Evolutionary conservation across 2,113 vertebrate genomes (phyloP).

Genomic region (Hemiprocne comata): DNA sequence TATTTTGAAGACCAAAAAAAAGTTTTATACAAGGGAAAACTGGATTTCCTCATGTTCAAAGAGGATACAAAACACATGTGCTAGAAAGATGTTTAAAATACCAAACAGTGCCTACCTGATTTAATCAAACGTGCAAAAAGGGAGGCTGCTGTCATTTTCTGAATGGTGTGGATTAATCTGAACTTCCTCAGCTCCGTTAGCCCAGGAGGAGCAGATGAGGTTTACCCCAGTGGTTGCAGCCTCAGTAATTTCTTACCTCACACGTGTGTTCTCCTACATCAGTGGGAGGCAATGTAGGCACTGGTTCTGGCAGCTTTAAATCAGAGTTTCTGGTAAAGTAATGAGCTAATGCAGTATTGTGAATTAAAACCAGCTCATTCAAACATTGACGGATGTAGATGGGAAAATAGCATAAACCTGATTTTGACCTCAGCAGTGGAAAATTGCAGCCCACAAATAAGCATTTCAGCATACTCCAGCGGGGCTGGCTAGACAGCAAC

Average conservation of each 20-base stretch:
- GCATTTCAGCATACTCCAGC: neutral
- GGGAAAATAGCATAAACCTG: neutral
- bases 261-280: rapidly evolving
- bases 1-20: neutral
- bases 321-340: neutral
- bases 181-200: neutral
- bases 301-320: neutral
- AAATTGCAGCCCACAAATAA: neutral
- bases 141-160: neutral
- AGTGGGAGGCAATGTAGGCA: neutral
- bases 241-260: neutral
- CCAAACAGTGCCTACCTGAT: neutral
- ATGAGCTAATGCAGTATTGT: neutral
- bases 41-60: slow-evolving; percentile 5
- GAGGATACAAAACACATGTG: neutral
- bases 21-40: neutral
- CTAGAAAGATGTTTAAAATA: neutral
- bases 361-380: neutral
- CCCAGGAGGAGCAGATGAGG: neutral
- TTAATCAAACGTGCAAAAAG: neutral
- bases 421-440: neutral
- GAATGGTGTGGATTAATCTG: neutral
- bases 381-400: neutral
- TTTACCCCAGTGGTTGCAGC: neutral
- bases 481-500: neutral